phyloP scores from a whole-genome alignment of 2,797 vertebrate species.

The Loris lydekkerianus region DNA sequence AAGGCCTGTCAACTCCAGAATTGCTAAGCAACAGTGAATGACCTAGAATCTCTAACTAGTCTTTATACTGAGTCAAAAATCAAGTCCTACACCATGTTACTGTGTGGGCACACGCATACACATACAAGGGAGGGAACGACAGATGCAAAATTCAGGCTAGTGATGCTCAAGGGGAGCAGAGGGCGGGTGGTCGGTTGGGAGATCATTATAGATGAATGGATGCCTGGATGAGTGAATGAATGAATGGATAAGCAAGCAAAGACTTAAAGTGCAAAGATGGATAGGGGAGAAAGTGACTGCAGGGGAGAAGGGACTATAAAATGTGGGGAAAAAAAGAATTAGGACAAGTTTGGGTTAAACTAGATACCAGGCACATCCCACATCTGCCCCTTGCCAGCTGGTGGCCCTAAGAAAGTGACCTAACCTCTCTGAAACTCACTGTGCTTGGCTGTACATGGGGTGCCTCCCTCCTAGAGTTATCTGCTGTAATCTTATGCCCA shows the following conservation, averaged over 20 bases:
- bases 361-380: background rate
- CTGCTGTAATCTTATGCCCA: rapidly evolving
- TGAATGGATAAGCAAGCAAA: background rate
- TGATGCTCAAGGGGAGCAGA: background rate
- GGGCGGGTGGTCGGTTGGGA: too few species aligned
- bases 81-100: background rate
- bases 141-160: background rate
- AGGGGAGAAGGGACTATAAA: background rate
- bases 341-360: background rate
- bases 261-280: background rate
- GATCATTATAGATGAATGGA: too few species aligned
- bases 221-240: background rate
- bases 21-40: rapidly evolving
- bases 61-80: background rate
- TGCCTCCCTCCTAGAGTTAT: background rate
- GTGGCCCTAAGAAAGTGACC: background rate
- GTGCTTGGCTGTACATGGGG: background rate
- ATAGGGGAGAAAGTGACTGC: background rate
- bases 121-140: rapidly evolving
- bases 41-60: rapidly evolving
- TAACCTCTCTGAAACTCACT: background rate
- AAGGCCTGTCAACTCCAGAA: background rate
- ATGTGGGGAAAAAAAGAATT: background rate
- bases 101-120: background rate
- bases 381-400: background rate